Conservation (phyloP, 2,113 vertebrate genomes). For the Crotalus viridis region DNA sequence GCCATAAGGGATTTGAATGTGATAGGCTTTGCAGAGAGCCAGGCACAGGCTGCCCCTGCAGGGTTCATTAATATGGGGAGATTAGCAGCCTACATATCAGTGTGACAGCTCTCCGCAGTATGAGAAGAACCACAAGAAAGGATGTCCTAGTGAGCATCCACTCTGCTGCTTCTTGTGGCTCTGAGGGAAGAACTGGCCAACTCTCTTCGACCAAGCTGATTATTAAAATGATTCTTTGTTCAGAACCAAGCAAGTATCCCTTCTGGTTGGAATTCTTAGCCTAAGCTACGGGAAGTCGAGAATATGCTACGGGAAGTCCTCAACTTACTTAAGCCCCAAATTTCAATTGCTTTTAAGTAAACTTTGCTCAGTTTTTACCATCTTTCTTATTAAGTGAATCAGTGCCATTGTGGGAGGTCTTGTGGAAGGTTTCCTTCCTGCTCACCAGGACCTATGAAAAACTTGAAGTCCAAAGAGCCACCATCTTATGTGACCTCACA, state of each 20-base stretch:
- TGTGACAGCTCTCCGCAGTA: not conserved
- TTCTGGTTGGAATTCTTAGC: not conserved
- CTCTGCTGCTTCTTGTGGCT: fast-evolving
- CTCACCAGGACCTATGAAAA: too few relatives aligned
- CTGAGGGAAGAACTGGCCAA: not conserved
- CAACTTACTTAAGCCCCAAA: too few relatives aligned
- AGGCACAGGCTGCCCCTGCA: constrained; percentile 24
- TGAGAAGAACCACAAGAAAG: not conserved
- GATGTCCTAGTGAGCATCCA: not conserved
- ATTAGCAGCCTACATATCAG: not conserved
- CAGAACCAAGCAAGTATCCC: not conserved
- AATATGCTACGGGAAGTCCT: not conserved
- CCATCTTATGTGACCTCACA: too few relatives aligned
- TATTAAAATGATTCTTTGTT: not conserved
- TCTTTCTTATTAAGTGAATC: too few relatives aligned
- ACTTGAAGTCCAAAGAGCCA: too few relatives aligned
- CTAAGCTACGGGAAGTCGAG: not conserved
- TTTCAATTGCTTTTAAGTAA: too few relatives aligned
- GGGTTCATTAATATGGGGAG: not conserved
- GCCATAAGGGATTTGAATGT: constrained; percentile 19
- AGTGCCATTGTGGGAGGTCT: too few relatives aligned
- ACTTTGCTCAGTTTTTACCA: too few relatives aligned
- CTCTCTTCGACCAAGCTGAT: not conserved
- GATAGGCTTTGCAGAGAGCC: constrained; percentile 56
- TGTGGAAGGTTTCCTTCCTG: too few relatives aligned